These are phyloP conservation scores for Tympanuchus pallidicinctus DNA, from an alignment of 2,113 vertebrate genomes.

Conservation along the genomic window DNA sequence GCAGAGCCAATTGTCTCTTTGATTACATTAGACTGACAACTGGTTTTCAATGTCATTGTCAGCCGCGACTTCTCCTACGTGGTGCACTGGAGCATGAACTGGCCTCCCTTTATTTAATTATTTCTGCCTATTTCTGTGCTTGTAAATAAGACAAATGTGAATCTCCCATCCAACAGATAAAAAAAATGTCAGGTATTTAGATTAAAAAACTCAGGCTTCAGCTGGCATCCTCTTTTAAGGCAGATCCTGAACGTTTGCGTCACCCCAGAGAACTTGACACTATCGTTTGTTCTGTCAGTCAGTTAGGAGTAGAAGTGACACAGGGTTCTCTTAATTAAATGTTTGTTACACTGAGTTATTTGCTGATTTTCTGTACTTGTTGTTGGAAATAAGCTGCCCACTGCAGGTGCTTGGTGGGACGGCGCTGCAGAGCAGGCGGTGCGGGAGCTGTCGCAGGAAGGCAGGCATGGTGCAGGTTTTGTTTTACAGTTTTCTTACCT, in stretches of 20 bases:
- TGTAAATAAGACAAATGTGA: constrained; percentile 32
- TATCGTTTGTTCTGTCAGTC: fast-evolving
- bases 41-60: constrained; percentile 78
- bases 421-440: background rate
- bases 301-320: background rate
- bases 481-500: background rate
- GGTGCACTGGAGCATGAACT: constrained; percentile 63
- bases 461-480: background rate
- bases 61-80: background rate
- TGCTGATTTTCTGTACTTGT: background rate
- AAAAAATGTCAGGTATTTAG: background rate
- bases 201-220: background rate
- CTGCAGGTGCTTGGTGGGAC: background rate
- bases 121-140: constrained; percentile 43
- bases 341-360: background rate
- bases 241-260: fast-evolving
- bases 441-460: background rate
- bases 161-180: background rate
- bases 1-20: constrained; percentile 74
- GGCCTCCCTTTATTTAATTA: constrained; percentile 65
- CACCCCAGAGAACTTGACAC: background rate
- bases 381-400: background rate
- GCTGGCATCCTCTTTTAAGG: background rate
- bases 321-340: background rate
- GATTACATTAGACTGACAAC: constrained; percentile 78